These are phyloP conservation scores for Lordiphosa fenestrarum DNA, from an alignment of 2,888 invertebrate species.

Conservation along the genomic window DNA sequence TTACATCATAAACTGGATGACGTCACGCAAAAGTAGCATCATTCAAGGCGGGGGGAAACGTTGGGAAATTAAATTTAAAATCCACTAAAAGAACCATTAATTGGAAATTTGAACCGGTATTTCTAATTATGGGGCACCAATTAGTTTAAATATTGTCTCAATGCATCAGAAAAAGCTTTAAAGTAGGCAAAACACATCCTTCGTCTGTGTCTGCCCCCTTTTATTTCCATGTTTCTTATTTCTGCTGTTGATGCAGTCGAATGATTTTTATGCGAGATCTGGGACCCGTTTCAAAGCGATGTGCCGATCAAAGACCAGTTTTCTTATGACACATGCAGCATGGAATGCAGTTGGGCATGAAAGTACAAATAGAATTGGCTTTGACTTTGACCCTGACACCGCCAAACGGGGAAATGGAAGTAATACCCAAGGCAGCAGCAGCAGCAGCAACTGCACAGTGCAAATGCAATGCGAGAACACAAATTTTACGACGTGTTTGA, in stretches of 20 bases:
- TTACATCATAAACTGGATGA: too few relatives aligned
- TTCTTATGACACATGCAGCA: slow-evolving; percentile 27
- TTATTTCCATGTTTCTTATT: not conserved
- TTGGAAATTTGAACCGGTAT: too few relatives aligned
- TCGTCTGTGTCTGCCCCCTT: slow-evolving; percentile 16
- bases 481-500: slow-evolving; percentile 78
- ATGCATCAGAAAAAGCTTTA: not conserved
- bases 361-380: slow-evolving; percentile 53
- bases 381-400: slow-evolving; percentile 70
- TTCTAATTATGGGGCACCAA: too few relatives aligned
- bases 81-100: too few relatives aligned
- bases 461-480: slow-evolving; percentile 62
- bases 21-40: too few relatives aligned
- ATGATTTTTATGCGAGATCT: slow-evolving; percentile 18
- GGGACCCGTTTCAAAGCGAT: slow-evolving; percentile 6
- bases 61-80: too few relatives aligned
- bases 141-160: too few relatives aligned
- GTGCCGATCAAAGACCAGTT: slow-evolving; percentile 27
- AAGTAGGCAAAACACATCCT: not conserved
- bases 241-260: slow-evolving; percentile 10
- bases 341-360: slow-evolving; percentile 44
- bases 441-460: slow-evolving; percentile 49
- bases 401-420: slow-evolving; percentile 27
- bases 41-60: too few relatives aligned
- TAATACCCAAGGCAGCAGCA: slow-evolving; percentile 18